Percentiles rank a stretch among this genome's conserved stretches.
Evolutionary conservation across 2,113 vertebrate species (phyloP).

Genomic region (Protobothrops mucrosquamatus): DNA sequence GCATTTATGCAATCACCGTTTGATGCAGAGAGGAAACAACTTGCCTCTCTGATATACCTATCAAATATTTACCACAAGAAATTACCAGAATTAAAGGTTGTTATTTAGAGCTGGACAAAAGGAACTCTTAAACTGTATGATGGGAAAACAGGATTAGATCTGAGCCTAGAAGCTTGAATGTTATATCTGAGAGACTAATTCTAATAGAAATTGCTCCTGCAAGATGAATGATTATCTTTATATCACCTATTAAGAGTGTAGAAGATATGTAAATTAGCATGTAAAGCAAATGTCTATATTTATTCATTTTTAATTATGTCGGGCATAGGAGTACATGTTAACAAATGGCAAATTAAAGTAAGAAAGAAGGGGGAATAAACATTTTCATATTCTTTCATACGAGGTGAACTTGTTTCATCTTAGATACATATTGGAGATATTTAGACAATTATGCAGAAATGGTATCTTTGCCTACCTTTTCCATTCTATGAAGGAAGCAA

Average conservation of each 20-base stretch:
- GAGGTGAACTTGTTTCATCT: background rate
- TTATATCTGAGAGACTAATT: background rate
- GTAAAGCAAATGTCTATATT: too few species aligned
- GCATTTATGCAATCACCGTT: too few species aligned
- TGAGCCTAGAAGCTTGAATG: background rate
- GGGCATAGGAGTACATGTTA: too few species aligned
- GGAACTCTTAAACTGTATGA: background rate
- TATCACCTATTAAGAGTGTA: too few species aligned
- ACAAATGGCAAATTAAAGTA: background rate
- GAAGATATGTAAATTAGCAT: too few species aligned
- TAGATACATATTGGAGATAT: background rate
- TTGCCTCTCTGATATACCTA: background rate
- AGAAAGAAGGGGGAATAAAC: background rate
- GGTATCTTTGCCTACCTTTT: slow-evolving; percentile 53
- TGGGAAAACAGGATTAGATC: background rate
- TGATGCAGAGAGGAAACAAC: too few species aligned
- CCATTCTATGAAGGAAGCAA: slow-evolving; percentile 55
- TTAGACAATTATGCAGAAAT: too few species aligned
- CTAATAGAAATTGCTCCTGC: too few species aligned
- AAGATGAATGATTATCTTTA: too few species aligned
- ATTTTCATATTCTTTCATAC: background rate
- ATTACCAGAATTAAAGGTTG: background rate
- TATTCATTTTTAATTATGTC: too few species aligned
- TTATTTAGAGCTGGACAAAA: background rate
- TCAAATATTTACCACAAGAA: background rate